Base-by-base conservation (phyloP, 2,797 vertebrate genomes). In the Lates japonicus region DNA sequence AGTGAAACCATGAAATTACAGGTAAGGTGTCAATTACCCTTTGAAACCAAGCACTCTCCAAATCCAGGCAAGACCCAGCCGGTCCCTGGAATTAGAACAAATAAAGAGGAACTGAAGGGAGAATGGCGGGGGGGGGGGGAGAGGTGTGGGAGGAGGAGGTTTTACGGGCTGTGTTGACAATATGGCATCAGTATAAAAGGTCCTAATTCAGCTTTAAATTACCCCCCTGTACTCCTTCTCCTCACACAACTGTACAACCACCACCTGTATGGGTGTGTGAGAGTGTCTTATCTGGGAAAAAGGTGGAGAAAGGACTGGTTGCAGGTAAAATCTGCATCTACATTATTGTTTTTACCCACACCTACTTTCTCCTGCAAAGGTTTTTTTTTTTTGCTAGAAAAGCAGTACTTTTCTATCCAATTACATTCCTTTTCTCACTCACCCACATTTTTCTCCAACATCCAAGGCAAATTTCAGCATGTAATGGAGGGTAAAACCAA, bases 1-100 rank as follows among this genome's bases (percentile, higher is more conserved):
- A 96, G 95, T 94, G 94, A 96, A 96, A 95, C 95, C 95, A 94
- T 95, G 91, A 96, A 96, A 96, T 96, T 96, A 96, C 95, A 96
- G 95, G 93, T 94, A 95, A 95, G 96, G 96, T 96, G 95, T 96
- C 95, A 95, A 95, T 95, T 96, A 96, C 95, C 93, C 95, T 96
- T 95, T 96, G 95, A 96, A 96, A 95, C 94, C 93, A 92, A 94
- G 94, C 92, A 94, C 95, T 93, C 94, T 94, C 92, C 93, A 94
- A 95, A 96, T 92, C 94, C 94, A 95, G 95, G 94, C 96, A 96
- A 96, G 96, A 96, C 95, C 88, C 73, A 91, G 95, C 96, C 90
- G 86, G 96, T 94, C 95, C 83, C 94, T 94, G 95, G 95, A 95
- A 95, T 94, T 93, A 95, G 92, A 95, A 94, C 91, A 94, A 93